Evolutionary conservation across 2,113 vertebrate genomes (phyloP), one percentile per base, ranked within the genome.

Genomic region (Geococcyx californianus): DNA sequence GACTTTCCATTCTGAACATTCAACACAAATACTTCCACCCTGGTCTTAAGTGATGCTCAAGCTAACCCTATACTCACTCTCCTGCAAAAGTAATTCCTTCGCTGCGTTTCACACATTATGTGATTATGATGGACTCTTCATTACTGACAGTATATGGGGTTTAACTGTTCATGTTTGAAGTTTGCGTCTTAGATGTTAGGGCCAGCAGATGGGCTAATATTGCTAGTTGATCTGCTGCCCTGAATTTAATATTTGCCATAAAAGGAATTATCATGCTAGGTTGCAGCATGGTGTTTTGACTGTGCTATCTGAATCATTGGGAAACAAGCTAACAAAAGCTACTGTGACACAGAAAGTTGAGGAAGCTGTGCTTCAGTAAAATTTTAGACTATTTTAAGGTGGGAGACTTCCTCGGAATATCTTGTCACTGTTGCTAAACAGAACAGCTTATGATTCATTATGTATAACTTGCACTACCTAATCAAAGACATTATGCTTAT

Each of bases 161-260:
- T 76, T 90, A 69, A 47, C 72, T 90, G 51, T 51, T 91, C 62
- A 36, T 75, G 49, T 72, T 45, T 93, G 84, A 86, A 83, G 49
- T n/a, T 42, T 85, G 67, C 11, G 1, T 74, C 90, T 96, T 85
- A 91, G 77, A 75, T 38, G 78, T 86, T 84, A 89, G n/a, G 79
- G 82, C 40, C 90, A 83, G 79, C 96, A 96, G 94, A 94, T 91
- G 89, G 76, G 72, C 75, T n/a, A n/a, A n/a, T n/a, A n/a, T n/a
- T 93, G 47, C 81, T 93, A 77, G 88, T 54, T 52, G 52, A 86
- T 54, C 68, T 90, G 87, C 89, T 92, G 94, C 70, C 63, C 77
- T 78, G 94, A 94, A 87, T 97, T 91, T 89, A 74, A 82, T 79
- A 89, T 60, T 16, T 80, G 59, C 40, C 85, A 40, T 38, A 70